A percentile compares a stretch with the other conserved stretches of the same genome.
These are phyloP conservation scores for Rambutsinella grinnellia DNA, from an alignment of 2,888 invertebrate genomes.

Conservation along the genomic window DNA sequence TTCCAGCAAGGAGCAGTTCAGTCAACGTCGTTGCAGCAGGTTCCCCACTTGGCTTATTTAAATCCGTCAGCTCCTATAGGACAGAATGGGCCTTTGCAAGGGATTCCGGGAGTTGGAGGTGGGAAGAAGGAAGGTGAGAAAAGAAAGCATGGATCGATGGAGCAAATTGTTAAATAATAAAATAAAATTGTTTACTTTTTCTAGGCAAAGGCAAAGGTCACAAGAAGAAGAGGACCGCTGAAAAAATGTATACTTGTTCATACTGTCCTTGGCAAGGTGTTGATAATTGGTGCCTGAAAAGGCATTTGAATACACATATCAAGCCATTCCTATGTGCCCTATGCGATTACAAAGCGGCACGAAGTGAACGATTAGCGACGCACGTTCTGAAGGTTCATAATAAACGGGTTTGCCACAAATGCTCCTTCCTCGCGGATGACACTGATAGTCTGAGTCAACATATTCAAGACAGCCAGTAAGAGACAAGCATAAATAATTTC, in stretches of 20 bases:
- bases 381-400: constrained; percentile 93
- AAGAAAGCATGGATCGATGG: not conserved
- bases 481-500: constrained; percentile 37
- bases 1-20: constrained; percentile 35
- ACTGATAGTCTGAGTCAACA: constrained; percentile 83
- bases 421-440: constrained; percentile 88
- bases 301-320: constrained; percentile 92
- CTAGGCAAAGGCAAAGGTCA: constrained; percentile 67
- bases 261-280: constrained; percentile 88
- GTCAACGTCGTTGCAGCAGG: constrained; percentile 55
- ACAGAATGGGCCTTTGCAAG: constrained; percentile 61
- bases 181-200: constrained; percentile 12
- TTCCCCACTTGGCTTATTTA: constrained; percentile 65
- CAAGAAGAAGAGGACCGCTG: constrained; percentile 72
- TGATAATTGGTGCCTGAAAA: constrained; percentile 93
- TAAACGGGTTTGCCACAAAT: constrained; percentile 90
- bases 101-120: constrained; percentile 62
- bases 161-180: constrained; percentile 1
- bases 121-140: constrained; percentile 62
- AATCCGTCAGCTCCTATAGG: constrained; percentile 59
- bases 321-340: constrained; percentile 92
- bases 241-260: constrained; percentile 85
- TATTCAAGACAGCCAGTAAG: constrained; percentile 72
- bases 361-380: constrained; percentile 89
- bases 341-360: constrained; percentile 94